A percentile compares a stretch with the other conserved stretches of the same genome.
Evolutionary conservation across 2,797 vertebrate genomes (phyloP).

Genomic region (Mycteria americana): DNA sequence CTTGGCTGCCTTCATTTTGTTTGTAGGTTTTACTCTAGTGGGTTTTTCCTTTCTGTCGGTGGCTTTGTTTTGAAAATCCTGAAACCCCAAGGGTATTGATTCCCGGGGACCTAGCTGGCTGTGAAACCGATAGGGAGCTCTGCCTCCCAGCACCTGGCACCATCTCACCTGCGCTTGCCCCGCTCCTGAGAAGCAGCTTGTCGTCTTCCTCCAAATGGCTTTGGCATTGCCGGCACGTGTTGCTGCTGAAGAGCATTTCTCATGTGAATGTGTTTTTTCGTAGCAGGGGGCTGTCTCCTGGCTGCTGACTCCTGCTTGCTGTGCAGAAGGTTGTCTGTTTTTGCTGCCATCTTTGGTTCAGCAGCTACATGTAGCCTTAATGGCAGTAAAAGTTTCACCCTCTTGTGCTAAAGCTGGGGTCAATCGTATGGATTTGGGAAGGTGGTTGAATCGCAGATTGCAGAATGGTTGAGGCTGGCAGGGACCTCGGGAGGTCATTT

Average conservation of each 20-base stretch:
- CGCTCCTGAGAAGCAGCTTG: neutral
- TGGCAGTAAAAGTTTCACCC: neutral
- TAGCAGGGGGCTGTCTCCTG: neutral
- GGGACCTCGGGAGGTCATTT: neutral
- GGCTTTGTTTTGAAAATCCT: neutral
- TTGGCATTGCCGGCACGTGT: fast-evolving
- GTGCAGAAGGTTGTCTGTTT: neutral
- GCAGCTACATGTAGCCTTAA: neutral
- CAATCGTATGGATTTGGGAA: neutral
- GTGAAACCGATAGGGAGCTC: neutral
- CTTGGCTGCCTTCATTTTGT: constrained; percentile 5
- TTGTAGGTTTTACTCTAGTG: constrained; percentile 33
- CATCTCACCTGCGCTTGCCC: neutral
- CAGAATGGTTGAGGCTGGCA: neutral
- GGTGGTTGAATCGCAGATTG: neutral
- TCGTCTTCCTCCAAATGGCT: neutral
- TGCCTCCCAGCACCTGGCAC: neutral
- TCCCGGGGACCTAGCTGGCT: neutral
- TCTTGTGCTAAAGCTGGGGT: neutral
- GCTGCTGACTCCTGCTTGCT: neutral
- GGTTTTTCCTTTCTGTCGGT: neutral
- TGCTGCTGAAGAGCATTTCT: neutral
- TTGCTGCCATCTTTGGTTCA: neutral
- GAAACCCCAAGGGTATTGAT: neutral
- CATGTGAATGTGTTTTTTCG: neutral